Conservation (phyloP, 2,888 invertebrate genomes). For the Zele albiditarsus region DNA sequence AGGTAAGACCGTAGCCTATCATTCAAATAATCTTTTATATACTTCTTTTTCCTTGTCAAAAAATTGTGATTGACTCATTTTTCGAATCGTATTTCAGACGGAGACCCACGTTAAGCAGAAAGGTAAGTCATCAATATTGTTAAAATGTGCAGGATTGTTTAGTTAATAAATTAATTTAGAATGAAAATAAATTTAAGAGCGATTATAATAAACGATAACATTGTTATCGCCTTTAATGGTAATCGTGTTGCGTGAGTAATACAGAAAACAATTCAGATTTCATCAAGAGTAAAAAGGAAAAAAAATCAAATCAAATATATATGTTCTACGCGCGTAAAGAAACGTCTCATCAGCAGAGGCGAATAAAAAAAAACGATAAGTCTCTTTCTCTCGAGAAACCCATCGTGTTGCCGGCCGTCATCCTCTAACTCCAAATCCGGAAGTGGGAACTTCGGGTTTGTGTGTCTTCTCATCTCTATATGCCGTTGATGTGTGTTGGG, state of each 20-base stretch:
- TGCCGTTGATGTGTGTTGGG: slow-evolving; percentile 4
- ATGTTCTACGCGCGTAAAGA: slow-evolving; percentile 31
- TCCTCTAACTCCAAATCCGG: slow-evolving; percentile 22
- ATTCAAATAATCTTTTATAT: neutral
- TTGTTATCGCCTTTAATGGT: slow-evolving; percentile 1
- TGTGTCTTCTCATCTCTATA: slow-evolving; percentile 27
- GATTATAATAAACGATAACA: slow-evolving; percentile 11
- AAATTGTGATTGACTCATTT: neutral
- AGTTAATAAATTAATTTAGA: slow-evolving; percentile 20
- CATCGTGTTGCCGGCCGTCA: slow-evolving; percentile 21
- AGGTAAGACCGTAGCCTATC: slow-evolving; percentile 75
- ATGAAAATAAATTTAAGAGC: neutral
- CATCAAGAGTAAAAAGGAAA: slow-evolving; percentile 36
- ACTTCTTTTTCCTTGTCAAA: neutral
- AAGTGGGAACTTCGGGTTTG: slow-evolving; percentile 13
- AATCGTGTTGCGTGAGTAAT: slow-evolving; percentile 29
- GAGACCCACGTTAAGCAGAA: slow-evolving; percentile 69
- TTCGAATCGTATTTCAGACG: slow-evolving; percentile 60
- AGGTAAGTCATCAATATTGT: slow-evolving; percentile 63
- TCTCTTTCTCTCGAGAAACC: slow-evolving; percentile 15
- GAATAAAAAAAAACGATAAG: slow-evolving; percentile 3
- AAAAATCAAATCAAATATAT: slow-evolving; percentile 28
- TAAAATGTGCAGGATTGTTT: slow-evolving; percentile 13
- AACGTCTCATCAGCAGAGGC: slow-evolving; percentile 23
- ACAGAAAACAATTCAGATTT: slow-evolving; percentile 25